Percentiles rank a stretch among this genome's conserved stretches.
Evolutionary conservation across 2,888 invertebrate species (phyloP).

Genomic region (Holacanthella duospinosa): DNA sequence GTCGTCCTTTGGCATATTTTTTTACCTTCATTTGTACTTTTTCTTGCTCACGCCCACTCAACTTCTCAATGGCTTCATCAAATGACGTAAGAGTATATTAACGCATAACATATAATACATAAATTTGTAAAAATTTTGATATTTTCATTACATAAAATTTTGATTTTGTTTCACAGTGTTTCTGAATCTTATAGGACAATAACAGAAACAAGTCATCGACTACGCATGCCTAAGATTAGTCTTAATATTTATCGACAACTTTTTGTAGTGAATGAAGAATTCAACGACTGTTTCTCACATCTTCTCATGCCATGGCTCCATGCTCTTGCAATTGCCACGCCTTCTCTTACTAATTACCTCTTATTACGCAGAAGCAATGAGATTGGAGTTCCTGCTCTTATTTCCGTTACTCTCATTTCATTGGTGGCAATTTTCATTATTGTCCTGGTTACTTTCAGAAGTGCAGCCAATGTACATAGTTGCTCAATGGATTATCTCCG

Average conservation of each 20-base stretch:
- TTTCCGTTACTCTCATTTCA: background rate
- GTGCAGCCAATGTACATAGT: background rate
- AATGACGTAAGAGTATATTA: background rate
- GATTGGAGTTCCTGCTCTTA: background rate
- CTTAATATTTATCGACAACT: background rate
- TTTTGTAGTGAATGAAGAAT: background rate
- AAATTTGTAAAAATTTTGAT: too few relatives aligned
- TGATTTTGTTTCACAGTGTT: too few relatives aligned
- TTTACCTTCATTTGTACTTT: background rate
- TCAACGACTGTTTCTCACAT: background rate
- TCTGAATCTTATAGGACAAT: too few relatives aligned
- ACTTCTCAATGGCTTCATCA: background rate
- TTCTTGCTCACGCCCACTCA: background rate
- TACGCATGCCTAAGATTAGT: background rate
- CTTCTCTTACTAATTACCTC: background rate
- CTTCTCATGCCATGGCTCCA: slow-evolving; percentile 7
- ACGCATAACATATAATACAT: too few relatives aligned
- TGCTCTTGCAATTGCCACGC: background rate
- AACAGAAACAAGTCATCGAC: background rate
- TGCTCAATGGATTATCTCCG: background rate
- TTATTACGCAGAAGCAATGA: background rate
- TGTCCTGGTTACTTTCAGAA: background rate
- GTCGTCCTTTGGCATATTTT: background rate
- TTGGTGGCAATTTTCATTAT: background rate
- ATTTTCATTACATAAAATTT: too few relatives aligned